phyloP scores from a whole-genome alignment of 2,113 vertebrate genomes.

The Tichodroma muraria region DNA sequence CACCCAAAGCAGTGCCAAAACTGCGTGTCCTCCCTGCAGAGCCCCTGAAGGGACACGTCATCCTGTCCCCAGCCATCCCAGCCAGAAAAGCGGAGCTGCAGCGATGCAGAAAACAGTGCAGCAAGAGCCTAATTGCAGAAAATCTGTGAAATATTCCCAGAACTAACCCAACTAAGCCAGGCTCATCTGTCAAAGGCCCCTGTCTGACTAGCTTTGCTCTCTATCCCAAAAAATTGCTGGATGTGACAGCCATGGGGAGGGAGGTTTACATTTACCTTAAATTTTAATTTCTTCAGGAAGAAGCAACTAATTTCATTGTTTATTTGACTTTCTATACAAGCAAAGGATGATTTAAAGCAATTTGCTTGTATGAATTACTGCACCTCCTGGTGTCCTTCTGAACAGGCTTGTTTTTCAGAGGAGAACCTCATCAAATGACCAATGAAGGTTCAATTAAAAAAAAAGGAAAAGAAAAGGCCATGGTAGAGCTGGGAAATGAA shows the following conservation, averaged over 20 bases:
- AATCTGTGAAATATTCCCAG: neutral
- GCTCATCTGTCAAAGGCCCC: neutral
- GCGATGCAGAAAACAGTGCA: neutral
- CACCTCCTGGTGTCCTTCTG: neutral
- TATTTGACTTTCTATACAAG: neutral
- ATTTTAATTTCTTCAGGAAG: neutral
- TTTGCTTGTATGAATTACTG: neutral
- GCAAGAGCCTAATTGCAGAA: neutral
- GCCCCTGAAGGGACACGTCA: fast-evolving
- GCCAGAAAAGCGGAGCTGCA: neutral
- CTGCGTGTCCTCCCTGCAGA: neutral
- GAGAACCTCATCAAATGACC: neutral
- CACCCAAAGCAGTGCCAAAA: neutral
- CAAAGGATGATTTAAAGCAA: neutral
- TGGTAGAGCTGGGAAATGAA: neutral
- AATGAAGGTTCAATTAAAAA: neutral
- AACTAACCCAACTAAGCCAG: neutral
- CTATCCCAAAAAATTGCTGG: neutral
- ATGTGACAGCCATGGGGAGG: neutral
- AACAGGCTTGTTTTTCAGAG: neutral
- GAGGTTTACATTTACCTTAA: neutral
- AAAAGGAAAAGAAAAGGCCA: neutral
- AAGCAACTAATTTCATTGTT: neutral
- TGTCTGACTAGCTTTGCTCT: neutral
- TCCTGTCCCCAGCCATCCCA: neutral